Evolutionary conservation across 2,113 vertebrate genomes (phyloP).

Genomic region (Gymnarchus niloticus): DNA sequence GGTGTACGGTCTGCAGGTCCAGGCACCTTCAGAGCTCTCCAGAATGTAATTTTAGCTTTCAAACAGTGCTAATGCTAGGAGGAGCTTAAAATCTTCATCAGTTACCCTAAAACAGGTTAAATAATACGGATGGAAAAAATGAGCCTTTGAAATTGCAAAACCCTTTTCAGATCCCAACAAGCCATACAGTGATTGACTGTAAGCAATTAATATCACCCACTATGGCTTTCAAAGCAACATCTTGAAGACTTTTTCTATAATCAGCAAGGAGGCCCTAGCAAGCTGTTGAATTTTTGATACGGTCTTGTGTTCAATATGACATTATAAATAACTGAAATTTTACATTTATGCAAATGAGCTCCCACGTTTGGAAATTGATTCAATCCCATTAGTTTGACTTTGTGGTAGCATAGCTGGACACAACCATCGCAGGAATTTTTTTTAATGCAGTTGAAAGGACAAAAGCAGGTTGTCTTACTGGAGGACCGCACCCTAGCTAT

Average conservation of each 20-base stretch:
- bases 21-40: neutral
- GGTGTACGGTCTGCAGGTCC: conserved; percentile 5
- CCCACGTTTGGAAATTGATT: neutral
- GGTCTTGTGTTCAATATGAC: neutral
- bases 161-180: neutral
- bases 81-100: conserved; percentile 6
- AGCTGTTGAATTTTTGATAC: neutral
- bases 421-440: too few species aligned
- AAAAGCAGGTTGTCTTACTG: neutral
- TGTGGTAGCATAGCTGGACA: neutral
- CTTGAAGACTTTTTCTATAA: too few species aligned
- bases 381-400: neutral
- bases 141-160: neutral
- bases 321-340: neutral
- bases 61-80: neutral
- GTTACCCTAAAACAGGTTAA: neutral
- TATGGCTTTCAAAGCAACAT: too few species aligned
- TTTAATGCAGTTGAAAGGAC: neutral
- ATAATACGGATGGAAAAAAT: neutral
- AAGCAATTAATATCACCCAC: neutral
- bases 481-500: neutral
- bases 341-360: neutral
- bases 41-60: neutral
- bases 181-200: neutral
- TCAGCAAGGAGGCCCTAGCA: neutral